These are phyloP conservation scores for Leptodactylus fuscus DNA, from an alignment of 2,113 vertebrate species.

Conservation along the genomic window DNA sequence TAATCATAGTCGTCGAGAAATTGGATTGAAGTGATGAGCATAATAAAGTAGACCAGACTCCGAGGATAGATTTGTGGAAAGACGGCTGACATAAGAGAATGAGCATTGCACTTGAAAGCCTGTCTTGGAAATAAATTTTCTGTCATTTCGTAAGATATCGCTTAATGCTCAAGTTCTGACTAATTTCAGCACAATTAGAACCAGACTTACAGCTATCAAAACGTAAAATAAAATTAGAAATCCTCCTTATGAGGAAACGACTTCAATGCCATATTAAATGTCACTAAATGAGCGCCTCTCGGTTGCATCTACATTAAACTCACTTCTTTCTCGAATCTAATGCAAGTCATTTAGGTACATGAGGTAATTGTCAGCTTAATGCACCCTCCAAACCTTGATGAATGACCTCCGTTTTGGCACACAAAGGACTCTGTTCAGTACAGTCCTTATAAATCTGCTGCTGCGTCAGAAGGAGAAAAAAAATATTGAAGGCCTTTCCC, in stretches of 20 bases:
- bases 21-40: conserved; percentile 2
- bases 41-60: conserved; percentile 22
- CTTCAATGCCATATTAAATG: conserved; percentile 7
- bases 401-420: conserved; percentile 48
- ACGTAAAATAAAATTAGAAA: conserved; percentile 33
- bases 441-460: conserved; percentile 35
- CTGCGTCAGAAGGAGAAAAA: not conserved
- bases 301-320: conserved; percentile 36
- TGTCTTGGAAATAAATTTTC: conserved; percentile 27
- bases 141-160: conserved; percentile 26
- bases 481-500: conserved; percentile 49
- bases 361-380: conserved; percentile 55
- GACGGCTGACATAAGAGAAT: not conserved
- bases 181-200: conserved; percentile 40
- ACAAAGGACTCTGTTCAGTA: conserved; percentile 25
- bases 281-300: conserved; percentile 17
- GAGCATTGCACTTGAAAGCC: not conserved
- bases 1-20: conserved; percentile 25
- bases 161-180: conserved; percentile 16
- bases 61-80: conserved; percentile 32
- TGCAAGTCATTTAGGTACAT: conserved; percentile 45
- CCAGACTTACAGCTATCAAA: conserved; percentile 28
- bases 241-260: not conserved
- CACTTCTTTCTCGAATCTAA: conserved; percentile 37
- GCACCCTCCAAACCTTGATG: conserved; percentile 34